Conservation (phyloP, 2,113 vertebrate species). For the Epinephelus lanceolatus region DNA sequence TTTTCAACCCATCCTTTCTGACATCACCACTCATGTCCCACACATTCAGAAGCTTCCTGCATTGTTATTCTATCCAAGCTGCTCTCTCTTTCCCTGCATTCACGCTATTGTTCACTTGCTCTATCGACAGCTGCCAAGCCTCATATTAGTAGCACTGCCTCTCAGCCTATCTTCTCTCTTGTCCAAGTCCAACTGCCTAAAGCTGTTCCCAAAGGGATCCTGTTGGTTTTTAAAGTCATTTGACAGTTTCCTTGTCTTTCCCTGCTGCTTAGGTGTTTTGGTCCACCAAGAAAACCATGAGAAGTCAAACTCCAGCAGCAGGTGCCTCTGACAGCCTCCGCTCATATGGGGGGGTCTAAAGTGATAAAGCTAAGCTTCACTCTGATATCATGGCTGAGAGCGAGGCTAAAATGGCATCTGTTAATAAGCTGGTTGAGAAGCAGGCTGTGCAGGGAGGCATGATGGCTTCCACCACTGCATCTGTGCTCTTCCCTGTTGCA, state of each 20-base stretch:
- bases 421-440: constrained; percentile 15
- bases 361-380: background rate
- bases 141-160: constrained; percentile 13
- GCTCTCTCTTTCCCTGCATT: constrained; percentile 28
- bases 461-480: constrained; percentile 26
- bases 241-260: constrained; percentile 62
- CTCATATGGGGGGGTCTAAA: constrained; percentile 14
- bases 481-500: constrained; percentile 5
- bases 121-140: constrained; percentile 28
- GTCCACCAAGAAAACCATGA: constrained; percentile 25
- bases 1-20: constrained; percentile 11
- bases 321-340: constrained; percentile 44
- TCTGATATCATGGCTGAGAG: constrained; percentile 20
- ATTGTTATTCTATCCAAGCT: constrained; percentile 28
- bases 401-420: constrained; percentile 19
- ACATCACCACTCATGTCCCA: constrained; percentile 17
- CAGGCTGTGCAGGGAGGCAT: constrained; percentile 27
- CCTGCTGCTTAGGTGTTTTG: constrained; percentile 45
- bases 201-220: constrained; percentile 34
- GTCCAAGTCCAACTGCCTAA: constrained; percentile 29
- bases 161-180: constrained; percentile 12
- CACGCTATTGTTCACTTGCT: constrained; percentile 21
- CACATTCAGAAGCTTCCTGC: constrained; percentile 22
- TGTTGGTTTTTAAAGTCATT: constrained; percentile 38
- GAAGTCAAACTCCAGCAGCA: constrained; percentile 24